Percentiles rank a stretch among this genome's conserved stretches.
These are phyloP conservation scores for Bufo gargarizans DNA, from an alignment of 2,113 vertebrate genomes.

Conservation along the genomic window DNA sequence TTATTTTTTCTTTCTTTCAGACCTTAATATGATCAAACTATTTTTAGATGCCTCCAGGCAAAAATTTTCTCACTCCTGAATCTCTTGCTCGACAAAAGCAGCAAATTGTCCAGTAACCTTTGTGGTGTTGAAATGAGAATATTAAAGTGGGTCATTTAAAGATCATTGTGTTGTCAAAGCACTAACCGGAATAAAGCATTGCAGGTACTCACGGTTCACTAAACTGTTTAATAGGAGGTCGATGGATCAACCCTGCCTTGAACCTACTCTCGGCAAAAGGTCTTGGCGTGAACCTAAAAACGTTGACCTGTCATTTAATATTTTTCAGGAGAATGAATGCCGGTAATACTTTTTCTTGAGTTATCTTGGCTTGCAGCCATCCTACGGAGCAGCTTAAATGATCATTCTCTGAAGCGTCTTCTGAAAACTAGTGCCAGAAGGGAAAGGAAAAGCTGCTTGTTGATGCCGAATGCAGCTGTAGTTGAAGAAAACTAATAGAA, in stretches of 20 bases:
- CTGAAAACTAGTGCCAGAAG: conserved; percentile 26
- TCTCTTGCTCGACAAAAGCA: conserved; percentile 35
- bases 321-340: conserved; percentile 33
- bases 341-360: conserved; percentile 29
- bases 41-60: conserved; percentile 42
- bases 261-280: conserved; percentile 24
- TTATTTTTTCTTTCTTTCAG: not conserved
- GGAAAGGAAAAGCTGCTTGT: conserved; percentile 19
- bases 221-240: conserved; percentile 45
- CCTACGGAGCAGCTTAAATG: conserved; percentile 24
- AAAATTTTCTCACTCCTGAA: conserved; percentile 29
- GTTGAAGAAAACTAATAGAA: conserved; percentile 25
- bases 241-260: conserved; percentile 2
- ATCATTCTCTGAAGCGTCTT: conserved; percentile 28
- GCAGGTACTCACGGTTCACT: conserved; percentile 44
- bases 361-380: conserved; percentile 31
- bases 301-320: conserved; percentile 46
- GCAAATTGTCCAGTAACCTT: conserved; percentile 53
- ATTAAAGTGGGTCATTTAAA: conserved; percentile 49
- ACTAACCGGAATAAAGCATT: conserved; percentile 41
- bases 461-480: conserved; percentile 7
- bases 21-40: conserved; percentile 49
- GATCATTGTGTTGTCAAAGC: conserved; percentile 45
- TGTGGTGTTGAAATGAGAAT: conserved; percentile 53
- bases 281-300: conserved; percentile 25